Base-by-base conservation (phyloP, 2,888 invertebrate species). In the Pristionchus fissidentatus region DNA sequence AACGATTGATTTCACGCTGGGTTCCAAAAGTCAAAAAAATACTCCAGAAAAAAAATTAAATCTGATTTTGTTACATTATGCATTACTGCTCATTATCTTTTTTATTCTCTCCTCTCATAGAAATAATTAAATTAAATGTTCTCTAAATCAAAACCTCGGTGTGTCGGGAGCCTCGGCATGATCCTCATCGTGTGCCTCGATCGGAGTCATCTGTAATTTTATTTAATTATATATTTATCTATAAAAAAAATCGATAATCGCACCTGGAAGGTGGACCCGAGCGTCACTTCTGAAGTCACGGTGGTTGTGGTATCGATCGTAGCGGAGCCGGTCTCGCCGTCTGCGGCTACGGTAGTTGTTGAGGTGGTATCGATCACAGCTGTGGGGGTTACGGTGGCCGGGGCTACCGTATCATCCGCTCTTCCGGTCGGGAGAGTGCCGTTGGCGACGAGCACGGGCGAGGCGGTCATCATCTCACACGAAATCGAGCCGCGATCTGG, bases 101-200 rank as follows among this genome's bases (percentile, higher is more conserved):
- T n/a, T n/a, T n/a, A n/a, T n/a, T n/a, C n/a, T n/a, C n/a, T n/a
- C n/a, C n/a, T n/a, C n/a, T n/a, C n/a, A n/a, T n/a, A n/a, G n/a
- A n/a, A n/a, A n/a, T n/a, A n/a, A n/a, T n/a, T n/a, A n/a, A n/a
- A n/a, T n/a, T n/a, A n/a, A n/a, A n/a, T n/a, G n/a, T n/a, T n/a
- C n/a, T n/a, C n/a, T n/a, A n/a, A n/a, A n/a, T n/a, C n/a, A n/a
- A 2, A 19, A 79, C 79, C 79, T 79, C 41, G 79, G 79, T 13
- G 15, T 8, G 22, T 79, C 79, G 0, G 79, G 79, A 35, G 79
- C 55, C 7, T 19, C 79, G 5, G 79, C 52, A 29, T 79, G 79
- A 5, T 79, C 79, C 13, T 79, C 78, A 2, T 79, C 49, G 5
- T 22, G 10, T 3, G 32, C 60, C 60, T 60, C 70, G 26, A 70